Base-by-base conservation (phyloP, 2,797 vertebrate genomes). In the Phataginus tetradactyla region DNA sequence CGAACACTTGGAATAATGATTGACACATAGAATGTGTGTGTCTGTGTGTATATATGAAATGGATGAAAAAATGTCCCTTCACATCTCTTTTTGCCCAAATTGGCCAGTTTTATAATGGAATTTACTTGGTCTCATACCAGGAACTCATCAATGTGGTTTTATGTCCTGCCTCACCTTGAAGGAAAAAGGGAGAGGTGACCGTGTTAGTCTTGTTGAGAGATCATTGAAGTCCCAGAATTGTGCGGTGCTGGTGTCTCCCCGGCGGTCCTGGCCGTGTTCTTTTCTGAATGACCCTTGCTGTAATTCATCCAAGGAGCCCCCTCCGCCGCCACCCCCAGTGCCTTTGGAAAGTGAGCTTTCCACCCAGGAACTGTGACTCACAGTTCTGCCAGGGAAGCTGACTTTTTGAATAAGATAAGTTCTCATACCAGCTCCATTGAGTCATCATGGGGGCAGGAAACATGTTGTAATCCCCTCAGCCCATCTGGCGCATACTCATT, bases 391-490 rank as follows among this genome's bases (percentile, higher is more conserved):
- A 0, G 95, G 96, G 97, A 97, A 74, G 92, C 95, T 96, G 97
- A 91, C 95, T 97, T 97, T 86, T 98, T n/a, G 94, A 98, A 98
- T 98, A 96, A 98, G 97, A 98, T 96, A 39, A 97, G 97, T 96
- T 98, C 97, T 98, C 97, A 97, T 98, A 97, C 97, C 84, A 96
- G 0, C 97, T 95, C 95, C 97, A 97, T 97, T 98, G 98, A 98
- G 97, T 99, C 98, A 98, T 96, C 96, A 93, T 92, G 94, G 97
- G 97, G 97, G 97, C 98, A 98, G 98, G 98, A 98, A 98, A 97
- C 98, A 97, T 98, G 98, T 95, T 98, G 98, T 98, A 98, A 98
- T 97, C 93, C 97, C 97, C 74, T 1, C 95, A 42, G 98, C 97
- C 98, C 97, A 96, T 97, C 98, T 99, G 98, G 98, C 98, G 97